phyloP scores from a whole-genome alignment of 2,113 vertebrate genomes.

The Corythornis vintsioides region DNA sequence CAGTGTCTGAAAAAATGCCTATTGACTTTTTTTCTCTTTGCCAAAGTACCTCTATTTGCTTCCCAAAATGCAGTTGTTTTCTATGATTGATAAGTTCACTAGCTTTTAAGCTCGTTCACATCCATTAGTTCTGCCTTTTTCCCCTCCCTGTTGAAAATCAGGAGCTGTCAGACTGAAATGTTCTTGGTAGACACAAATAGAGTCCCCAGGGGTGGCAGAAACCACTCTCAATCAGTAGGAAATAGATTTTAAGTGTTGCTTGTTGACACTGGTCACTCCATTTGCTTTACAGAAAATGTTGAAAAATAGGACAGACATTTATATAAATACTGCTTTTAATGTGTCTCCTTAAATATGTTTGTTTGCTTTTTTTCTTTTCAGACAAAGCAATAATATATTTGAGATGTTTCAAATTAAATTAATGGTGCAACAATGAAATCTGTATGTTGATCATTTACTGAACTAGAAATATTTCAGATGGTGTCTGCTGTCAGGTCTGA shows the following conservation, averaged over 20 bases:
- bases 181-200: slow-evolving; percentile 71
- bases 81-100: slow-evolving; percentile 74
- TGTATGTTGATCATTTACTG: background rate
- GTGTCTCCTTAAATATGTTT: background rate
- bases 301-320: slow-evolving; percentile 14
- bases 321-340: background rate
- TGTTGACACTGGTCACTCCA: slow-evolving; percentile 61
- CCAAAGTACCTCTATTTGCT: slow-evolving; percentile 59
- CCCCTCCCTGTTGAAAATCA: slow-evolving; percentile 72
- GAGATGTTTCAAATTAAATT: background rate
- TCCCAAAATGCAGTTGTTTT: slow-evolving; percentile 66
- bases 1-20: slow-evolving; percentile 50
- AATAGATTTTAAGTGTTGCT: slow-evolving; percentile 58
- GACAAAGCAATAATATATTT: background rate
- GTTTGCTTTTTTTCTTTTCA: background rate
- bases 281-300: slow-evolving; percentile 10
- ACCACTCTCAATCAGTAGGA: slow-evolving; percentile 40
- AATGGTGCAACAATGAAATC: background rate
- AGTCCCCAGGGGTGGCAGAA: slow-evolving; percentile 62
- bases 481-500: background rate
- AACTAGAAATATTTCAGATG: background rate
- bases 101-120: slow-evolving; percentile 75
- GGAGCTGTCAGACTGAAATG: slow-evolving; percentile 75
- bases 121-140: slow-evolving; percentile 77
- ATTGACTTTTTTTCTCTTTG: slow-evolving; percentile 50